Evolutionary conservation across 2,888 invertebrate species (phyloP).

Genomic region (Dimorphilus gyrociliatus): DNA sequence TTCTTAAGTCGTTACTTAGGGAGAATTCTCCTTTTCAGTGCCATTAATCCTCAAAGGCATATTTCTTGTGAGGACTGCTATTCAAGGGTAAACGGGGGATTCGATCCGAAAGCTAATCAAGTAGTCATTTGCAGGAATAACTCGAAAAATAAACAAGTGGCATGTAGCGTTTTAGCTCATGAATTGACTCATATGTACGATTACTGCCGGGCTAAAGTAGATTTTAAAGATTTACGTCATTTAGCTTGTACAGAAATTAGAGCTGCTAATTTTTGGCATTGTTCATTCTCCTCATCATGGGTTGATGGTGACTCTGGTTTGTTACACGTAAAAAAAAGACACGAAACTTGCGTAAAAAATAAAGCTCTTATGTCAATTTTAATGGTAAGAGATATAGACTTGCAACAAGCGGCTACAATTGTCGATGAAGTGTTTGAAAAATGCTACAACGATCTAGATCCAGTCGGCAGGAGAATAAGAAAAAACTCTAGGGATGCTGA

Average conservation of each 20-base stretch:
- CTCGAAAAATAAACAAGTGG: slow-evolving; percentile 39
- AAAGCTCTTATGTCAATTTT: slow-evolving; percentile 69
- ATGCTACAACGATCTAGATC: slow-evolving; percentile 82
- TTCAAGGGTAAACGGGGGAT: slow-evolving; percentile 68
- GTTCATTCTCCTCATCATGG: slow-evolving; percentile 66
- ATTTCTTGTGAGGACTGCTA: slow-evolving; percentile 82
- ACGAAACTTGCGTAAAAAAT: slow-evolving; percentile 71
- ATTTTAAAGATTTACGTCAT: slow-evolving; percentile 76
- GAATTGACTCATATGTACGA: slow-evolving; percentile 96
- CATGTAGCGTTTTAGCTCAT: slow-evolving; percentile 54
- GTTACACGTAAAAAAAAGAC: slow-evolving; percentile 54
- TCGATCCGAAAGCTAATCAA: slow-evolving; percentile 67
- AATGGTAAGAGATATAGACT: slow-evolving; percentile 57
- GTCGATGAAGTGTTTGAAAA: slow-evolving; percentile 73
- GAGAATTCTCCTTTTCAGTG: slow-evolving; percentile 44
- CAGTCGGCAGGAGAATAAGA: slow-evolving; percentile 50
- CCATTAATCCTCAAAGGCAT: slow-evolving; percentile 66
- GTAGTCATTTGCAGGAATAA: slow-evolving; percentile 81
- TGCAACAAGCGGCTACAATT: slow-evolving; percentile 53
- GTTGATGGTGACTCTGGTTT: slow-evolving; percentile 57
- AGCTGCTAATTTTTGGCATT: slow-evolving; percentile 82
- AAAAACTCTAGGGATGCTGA: slow-evolving; percentile 15
- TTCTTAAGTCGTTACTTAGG: slow-evolving; percentile 3
- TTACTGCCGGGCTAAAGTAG: slow-evolving; percentile 67
- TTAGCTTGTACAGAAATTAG: slow-evolving; percentile 86